phyloP scores from a whole-genome alignment of 1,140 invertebrate species.

The Drosophila rufa region DNA sequence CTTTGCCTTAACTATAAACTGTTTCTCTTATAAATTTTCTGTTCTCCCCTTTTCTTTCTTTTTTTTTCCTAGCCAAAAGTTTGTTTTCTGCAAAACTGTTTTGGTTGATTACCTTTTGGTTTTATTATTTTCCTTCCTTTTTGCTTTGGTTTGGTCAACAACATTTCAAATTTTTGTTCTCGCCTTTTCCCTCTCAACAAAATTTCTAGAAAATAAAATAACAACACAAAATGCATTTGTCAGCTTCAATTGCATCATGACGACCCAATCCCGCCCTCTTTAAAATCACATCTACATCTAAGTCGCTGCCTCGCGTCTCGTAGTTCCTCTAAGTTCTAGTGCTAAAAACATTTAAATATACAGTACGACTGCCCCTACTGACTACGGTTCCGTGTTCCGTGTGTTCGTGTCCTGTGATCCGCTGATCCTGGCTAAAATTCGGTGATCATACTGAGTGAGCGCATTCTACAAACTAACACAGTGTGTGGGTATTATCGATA shows the following conservation, averaged over 20 bases:
- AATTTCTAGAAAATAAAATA: conserved; percentile 64
- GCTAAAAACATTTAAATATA: conserved; percentile 81
- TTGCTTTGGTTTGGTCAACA: conserved; percentile 74
- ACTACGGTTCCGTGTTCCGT: conserved; percentile 32
- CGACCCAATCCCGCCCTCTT: conserved; percentile 47
- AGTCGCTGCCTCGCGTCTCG: conserved; percentile 56
- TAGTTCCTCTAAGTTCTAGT: conserved; percentile 76
- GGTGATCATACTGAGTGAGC: conserved; percentile 43
- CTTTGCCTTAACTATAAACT: conserved; percentile 56
- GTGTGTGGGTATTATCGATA: conserved; percentile 48
- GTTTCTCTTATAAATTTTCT: conserved; percentile 51
- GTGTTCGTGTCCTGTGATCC: conserved; percentile 22
- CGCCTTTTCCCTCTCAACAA: conserved; percentile 32
- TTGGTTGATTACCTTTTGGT: conserved; percentile 21
- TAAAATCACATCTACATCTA: conserved; percentile 83
- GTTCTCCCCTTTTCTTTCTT: conserved; percentile 43
- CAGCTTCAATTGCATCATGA: conserved; percentile 42
- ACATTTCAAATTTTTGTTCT: conserved; percentile 68
- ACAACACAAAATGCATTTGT: conserved; percentile 78
- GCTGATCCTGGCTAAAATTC: conserved; percentile 42
- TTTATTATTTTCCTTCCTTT: conserved; percentile 17
- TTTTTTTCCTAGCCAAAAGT: conserved; percentile 69
- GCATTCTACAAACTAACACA: conserved; percentile 41
- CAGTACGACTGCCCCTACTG: conserved; percentile 63
- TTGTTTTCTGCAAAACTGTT: conserved; percentile 46